These are phyloP conservation scores for Pardalotus punctatus DNA, from an alignment of 2,113 vertebrate species.

Conservation along the genomic window DNA sequence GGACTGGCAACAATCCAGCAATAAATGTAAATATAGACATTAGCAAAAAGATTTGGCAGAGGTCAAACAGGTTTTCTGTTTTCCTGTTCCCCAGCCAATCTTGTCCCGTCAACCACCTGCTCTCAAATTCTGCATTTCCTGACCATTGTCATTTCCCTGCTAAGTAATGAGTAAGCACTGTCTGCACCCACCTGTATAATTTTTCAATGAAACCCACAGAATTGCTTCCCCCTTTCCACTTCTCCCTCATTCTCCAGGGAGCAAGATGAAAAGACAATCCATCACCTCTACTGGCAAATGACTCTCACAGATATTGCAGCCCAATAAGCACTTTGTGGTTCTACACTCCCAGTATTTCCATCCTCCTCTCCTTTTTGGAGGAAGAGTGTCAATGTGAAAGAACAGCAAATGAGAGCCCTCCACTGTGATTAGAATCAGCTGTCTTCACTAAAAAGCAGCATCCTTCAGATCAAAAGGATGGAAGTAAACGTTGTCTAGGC, in stretches of 20 bases:
- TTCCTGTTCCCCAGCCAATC: not conserved
- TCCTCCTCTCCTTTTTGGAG: not conserved
- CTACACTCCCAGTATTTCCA: not conserved
- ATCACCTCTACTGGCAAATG: not conserved
- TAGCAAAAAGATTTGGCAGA: not conserved
- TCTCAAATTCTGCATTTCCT: not conserved
- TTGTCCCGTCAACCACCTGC: not conserved
- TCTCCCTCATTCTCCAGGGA: not conserved
- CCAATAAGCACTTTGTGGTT: not conserved
- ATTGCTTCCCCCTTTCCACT: not conserved
- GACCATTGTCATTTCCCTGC: not conserved
- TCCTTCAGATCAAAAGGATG: not conserved
- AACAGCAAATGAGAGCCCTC: not conserved
- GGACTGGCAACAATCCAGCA: not conserved
- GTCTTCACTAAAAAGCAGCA: not conserved
- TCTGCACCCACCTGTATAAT: not conserved
- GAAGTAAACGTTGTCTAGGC: not conserved
- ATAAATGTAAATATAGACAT: not conserved
- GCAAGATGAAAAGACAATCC: not conserved
- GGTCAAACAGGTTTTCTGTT: not conserved
- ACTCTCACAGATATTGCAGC: not conserved
- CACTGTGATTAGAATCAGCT: not conserved
- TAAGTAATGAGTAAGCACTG: not conserved
- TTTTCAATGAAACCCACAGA: not conserved
- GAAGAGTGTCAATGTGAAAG: not conserved